A percentile compares a stretch with the other conserved stretches of the same genome.
Conservation (phyloP, 2,113 vertebrate species). For the Dromas ardeola region DNA sequence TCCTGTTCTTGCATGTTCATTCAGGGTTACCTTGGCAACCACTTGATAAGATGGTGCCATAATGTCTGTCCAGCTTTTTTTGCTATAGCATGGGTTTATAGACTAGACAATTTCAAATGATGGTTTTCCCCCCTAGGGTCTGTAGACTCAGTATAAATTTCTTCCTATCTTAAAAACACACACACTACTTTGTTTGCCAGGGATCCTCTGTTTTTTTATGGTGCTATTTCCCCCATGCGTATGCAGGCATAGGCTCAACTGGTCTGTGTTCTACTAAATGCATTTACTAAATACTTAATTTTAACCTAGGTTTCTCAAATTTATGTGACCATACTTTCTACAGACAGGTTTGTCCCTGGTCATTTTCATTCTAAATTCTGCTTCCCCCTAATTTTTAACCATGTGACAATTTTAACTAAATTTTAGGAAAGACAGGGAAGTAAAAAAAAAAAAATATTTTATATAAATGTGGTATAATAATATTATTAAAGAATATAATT, state of each 20-base stretch:
- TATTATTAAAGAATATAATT: not conserved
- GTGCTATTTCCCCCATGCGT: not conserved
- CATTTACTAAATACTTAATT: not conserved
- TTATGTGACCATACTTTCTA: not conserved
- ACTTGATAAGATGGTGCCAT: slow-evolving; percentile 39
- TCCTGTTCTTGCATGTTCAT: not conserved
- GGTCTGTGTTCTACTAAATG: not conserved
- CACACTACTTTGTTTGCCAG: not conserved
- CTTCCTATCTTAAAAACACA: not conserved
- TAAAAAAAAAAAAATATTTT: not conserved
- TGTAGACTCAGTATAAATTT: not conserved
- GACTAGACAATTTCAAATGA: not conserved
- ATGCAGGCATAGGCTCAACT: not conserved
- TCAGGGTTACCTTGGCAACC: slow-evolving; percentile 49
- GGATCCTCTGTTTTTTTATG: not conserved
- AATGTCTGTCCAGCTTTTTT: slow-evolving; percentile 5
- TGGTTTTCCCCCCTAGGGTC: not conserved
- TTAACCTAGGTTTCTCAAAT: not conserved
- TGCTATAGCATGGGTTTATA: not conserved
- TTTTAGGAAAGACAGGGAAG: not conserved
- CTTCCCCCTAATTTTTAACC: not conserved
- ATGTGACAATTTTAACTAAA: not conserved
- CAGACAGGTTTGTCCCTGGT: not conserved
- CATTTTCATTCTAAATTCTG: not conserved
- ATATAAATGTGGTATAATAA: not conserved